Evolutionary conservation across 2,888 invertebrate species (phyloP).

Genomic region (Machimus atricapillus): DNA sequence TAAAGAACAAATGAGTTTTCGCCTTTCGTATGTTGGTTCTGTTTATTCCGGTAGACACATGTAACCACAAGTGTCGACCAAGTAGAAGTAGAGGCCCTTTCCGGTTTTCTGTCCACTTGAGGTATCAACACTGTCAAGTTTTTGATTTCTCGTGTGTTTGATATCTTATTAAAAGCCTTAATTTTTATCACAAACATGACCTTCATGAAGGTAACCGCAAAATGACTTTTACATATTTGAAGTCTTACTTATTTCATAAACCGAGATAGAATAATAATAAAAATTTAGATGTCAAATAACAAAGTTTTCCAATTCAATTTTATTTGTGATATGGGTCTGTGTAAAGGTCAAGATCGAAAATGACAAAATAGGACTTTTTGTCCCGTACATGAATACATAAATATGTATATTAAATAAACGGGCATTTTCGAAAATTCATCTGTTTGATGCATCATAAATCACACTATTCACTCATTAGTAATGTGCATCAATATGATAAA

Average conservation of each 20-base stretch:
- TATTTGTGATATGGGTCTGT: too few relatives aligned
- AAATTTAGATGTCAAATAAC: too few relatives aligned
- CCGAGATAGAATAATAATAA: too few relatives aligned
- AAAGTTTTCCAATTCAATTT: too few relatives aligned
- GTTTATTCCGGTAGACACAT: not conserved
- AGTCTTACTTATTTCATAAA: not conserved
- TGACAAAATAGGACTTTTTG: too few relatives aligned
- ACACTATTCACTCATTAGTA: too few relatives aligned
- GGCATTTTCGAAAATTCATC: too few relatives aligned
- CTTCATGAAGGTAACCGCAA: not conserved
- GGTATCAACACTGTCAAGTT: not conserved
- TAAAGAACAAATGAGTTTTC: slow-evolving; percentile 34
- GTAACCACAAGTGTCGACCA: not conserved
- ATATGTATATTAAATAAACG: too few relatives aligned
- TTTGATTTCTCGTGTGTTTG: not conserved
- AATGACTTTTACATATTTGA: not conserved
- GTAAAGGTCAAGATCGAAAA: too few relatives aligned
- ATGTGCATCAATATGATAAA: too few relatives aligned
- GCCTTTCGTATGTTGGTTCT: not conserved
- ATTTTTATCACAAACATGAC: not conserved
- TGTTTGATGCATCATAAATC: too few relatives aligned
- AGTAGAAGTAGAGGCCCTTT: not conserved
- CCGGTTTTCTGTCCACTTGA: not conserved
- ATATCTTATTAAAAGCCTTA: not conserved
- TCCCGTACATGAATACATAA: too few relatives aligned